Base-by-base conservation (phyloP, 2,113 vertebrate species). In the Rhadina sibilatrix region DNA sequence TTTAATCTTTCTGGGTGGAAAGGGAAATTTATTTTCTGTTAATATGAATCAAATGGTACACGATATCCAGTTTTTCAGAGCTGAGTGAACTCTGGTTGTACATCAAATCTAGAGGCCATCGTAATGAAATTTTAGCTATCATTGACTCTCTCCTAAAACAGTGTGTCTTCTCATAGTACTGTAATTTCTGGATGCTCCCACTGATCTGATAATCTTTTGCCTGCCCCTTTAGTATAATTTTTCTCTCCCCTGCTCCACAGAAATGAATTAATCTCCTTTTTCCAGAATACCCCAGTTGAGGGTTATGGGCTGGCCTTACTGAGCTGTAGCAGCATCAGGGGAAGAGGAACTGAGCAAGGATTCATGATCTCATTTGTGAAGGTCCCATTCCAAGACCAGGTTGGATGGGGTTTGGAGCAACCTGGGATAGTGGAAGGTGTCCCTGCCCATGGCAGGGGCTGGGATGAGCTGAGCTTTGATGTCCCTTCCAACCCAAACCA, bases 321-420 rank as follows among this genome's bases (percentile, higher is more conserved):
- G 27, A 54, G 6, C 13, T 59, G 17, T n/a, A 28, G 25, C 22
- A 68, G 53, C 23, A 22, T 12, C 6, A 12, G 7, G 31, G 54
- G 18, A 64, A 71, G 37, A n/a, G 50, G 14, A 15, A 23, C 6
- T 53, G 24, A 72, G 19, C 31, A 50, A 68, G 5, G 1, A 4
- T 31, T 49, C 31, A 44, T 13, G 11, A 17, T 33, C 24, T 59
- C 5, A 8, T 19, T 31, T 69, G 24, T 49, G 17, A 59, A 52
- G 4, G 20, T 52, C 37, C 61, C 30, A 40, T 12, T 1, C 12
- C 53, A 12, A 60, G n/a, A 11, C 24, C 53, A 40, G 38, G 13
- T 0, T 53, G 78, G 61, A 25, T 0, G 0, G 23, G 46, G 9
- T 9, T 66, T 66, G 77, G 37, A 59, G 23, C 19, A n/a, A 0